Conservation (phyloP, 1,140 invertebrate genomes). For the Ptiloglossa arizonensis region DNA sequence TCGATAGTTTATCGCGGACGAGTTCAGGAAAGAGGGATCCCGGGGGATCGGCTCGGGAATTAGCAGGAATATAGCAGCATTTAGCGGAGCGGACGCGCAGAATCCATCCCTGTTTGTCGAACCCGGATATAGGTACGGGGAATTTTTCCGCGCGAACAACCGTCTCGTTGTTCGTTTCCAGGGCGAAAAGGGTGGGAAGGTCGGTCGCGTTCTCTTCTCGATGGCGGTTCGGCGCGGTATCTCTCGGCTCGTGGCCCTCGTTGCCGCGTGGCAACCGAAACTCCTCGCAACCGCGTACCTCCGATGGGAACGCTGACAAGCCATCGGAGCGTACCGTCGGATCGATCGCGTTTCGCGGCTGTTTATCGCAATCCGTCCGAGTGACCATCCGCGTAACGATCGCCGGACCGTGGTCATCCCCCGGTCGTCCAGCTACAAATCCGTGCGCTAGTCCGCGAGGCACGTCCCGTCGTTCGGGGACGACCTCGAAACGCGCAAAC, state of each 20-base stretch:
- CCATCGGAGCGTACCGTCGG: not conserved
- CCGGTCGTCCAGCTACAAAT: slow-evolving; percentile 29
- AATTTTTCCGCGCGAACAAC: slow-evolving; percentile 71
- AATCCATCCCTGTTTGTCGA: slow-evolving; percentile 54
- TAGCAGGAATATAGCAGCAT: slow-evolving; percentile 75
- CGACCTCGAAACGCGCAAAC: not conserved
- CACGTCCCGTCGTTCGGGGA: slow-evolving; percentile 21
- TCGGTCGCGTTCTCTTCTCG: not conserved
- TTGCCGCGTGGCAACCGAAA: too few species aligned
- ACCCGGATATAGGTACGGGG: slow-evolving; percentile 47
- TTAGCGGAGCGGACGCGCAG: slow-evolving; percentile 65
- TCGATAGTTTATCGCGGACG: slow-evolving; percentile 24
- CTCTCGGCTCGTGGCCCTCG: too few species aligned
- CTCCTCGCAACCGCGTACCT: too few species aligned
- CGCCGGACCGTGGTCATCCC: slow-evolving; percentile 37
- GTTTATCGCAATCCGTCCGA: slow-evolving; percentile 10
- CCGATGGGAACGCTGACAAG: not conserved
- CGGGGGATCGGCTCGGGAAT: slow-evolving; percentile 73
- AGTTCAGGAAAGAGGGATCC: slow-evolving; percentile 57
- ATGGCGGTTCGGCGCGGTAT: too few species aligned
- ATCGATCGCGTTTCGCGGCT: slow-evolving; percentile 34
- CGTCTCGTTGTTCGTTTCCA: slow-evolving; percentile 70
- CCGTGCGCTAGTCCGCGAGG: not conserved
- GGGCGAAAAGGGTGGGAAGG: slow-evolving; percentile 53
- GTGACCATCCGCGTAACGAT: slow-evolving; percentile 39